These are phyloP conservation scores for Adelges cooleyi DNA, from an alignment of 1,140 invertebrate species.

Conservation along the genomic window DNA sequence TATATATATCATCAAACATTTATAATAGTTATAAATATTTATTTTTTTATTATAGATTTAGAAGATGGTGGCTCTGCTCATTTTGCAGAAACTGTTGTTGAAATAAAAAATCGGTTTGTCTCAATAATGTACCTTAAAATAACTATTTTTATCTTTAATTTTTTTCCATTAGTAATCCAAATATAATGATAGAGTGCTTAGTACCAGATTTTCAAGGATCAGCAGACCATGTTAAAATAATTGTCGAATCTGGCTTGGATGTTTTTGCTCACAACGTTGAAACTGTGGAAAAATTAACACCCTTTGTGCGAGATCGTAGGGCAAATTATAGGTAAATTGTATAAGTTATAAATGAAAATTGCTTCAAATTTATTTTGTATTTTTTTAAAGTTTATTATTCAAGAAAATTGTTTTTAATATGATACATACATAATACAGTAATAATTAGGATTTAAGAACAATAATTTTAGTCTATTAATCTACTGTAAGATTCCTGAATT, in stretches of 20 bases:
- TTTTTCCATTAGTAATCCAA: slow-evolving; percentile 55
- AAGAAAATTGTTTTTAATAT: too few species aligned
- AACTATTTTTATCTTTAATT: not conserved
- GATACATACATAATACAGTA: too few species aligned
- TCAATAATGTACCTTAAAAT: not conserved
- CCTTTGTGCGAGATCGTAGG: slow-evolving; percentile 82
- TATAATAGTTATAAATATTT: not conserved
- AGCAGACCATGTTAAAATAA: slow-evolving; percentile 55
- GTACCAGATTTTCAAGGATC: slow-evolving; percentile 93
- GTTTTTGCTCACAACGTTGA: slow-evolving; percentile 97
- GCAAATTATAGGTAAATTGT: slow-evolving; percentile 51
- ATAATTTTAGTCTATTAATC: too few species aligned
- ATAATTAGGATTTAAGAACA: too few species aligned
- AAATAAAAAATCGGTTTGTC: slow-evolving; percentile 57
- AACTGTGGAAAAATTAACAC: slow-evolving; percentile 78
- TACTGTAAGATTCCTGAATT: too few species aligned
- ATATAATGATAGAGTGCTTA: slow-evolving; percentile 90
- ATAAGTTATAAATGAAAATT: too few species aligned
- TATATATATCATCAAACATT: slow-evolving; percentile 22
- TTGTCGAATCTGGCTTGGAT: slow-evolving; percentile 75
- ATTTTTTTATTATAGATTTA: slow-evolving; percentile 51
- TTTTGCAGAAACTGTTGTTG: slow-evolving; percentile 78
- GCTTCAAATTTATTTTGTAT: too few species aligned
- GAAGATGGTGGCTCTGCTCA: slow-evolving; percentile 82
- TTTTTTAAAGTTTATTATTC: too few species aligned